These are phyloP conservation scores for Agriopis marginaria DNA, from an alignment of 2,888 invertebrate genomes.

Conservation along the genomic window DNA sequence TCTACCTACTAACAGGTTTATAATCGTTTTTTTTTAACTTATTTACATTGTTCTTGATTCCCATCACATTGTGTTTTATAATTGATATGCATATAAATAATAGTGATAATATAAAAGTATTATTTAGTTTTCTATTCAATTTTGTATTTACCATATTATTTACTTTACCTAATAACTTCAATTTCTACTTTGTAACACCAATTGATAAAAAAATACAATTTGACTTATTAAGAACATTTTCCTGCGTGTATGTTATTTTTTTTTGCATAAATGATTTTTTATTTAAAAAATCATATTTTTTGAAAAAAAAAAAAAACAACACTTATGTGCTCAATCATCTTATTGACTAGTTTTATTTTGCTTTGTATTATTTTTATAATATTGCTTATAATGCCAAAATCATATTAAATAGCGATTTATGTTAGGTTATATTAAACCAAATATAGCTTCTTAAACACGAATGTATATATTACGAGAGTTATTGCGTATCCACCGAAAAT, in stretches of 20 bases:
- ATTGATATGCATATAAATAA: too few relatives aligned
- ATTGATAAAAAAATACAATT: too few relatives aligned
- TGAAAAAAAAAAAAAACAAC: background rate
- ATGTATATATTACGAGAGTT: background rate
- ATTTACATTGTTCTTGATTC: too few relatives aligned
- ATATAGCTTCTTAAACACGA: conserved; percentile 11
- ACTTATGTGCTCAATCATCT: background rate
- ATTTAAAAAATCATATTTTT: background rate
- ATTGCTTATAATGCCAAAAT: conserved; percentile 31
- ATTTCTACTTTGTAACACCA: background rate
- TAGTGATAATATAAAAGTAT: background rate
- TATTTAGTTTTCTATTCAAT: background rate
- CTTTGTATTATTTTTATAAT: background rate
- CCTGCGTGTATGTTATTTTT: background rate
- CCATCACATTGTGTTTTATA: too few relatives aligned
- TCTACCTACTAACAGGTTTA: too few relatives aligned
- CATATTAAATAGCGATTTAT: background rate
- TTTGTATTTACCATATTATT: background rate
- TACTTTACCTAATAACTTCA: background rate
- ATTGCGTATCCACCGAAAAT: conserved; percentile 20
- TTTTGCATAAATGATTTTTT: background rate
- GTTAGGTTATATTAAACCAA: conserved; percentile 18
- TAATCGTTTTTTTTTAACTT: too few relatives aligned
- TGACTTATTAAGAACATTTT: background rate
- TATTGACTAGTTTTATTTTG: background rate